A percentile compares a stretch with the other conserved stretches of the same genome.
phyloP scores from a whole-genome alignment of 2,113 vertebrate species.

The Amphiprion ocellaris region DNA sequence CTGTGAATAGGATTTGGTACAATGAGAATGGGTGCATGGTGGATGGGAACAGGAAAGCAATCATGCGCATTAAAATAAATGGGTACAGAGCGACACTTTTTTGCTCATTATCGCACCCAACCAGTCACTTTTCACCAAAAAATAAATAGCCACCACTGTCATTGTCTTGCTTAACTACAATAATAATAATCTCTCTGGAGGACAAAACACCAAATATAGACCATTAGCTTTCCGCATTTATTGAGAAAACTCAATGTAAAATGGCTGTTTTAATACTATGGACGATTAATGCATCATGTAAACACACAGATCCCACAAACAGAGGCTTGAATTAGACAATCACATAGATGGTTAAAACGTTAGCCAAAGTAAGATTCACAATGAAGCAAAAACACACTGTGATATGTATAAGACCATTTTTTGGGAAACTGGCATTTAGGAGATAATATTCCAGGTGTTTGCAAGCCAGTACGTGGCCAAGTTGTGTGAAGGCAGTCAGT shows the following conservation, averaged over 20 bases:
- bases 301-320: not conserved
- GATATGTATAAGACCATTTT: not conserved
- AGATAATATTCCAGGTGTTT: not conserved
- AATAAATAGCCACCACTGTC: not conserved
- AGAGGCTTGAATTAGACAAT: not conserved
- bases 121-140: conserved; percentile 3
- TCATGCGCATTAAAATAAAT: not conserved
- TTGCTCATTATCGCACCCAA: not conserved
- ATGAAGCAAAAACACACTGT: not conserved
- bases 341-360: too few species aligned
- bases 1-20: conserved; percentile 1
- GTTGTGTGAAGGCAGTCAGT: conserved; percentile 10
- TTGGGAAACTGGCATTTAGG: not conserved
- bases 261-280: not conserved
- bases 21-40: conserved; percentile 9
- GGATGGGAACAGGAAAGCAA: conserved; percentile 1
- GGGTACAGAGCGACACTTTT: not conserved
- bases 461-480: not conserved
- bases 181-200: not conserved
- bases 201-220: conserved; percentile 1
- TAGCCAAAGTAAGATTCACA: not conserved
- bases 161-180: conserved; percentile 8
- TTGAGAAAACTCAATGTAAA: not conserved
- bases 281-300: not conserved
- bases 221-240: not conserved